A percentile compares a stretch with the other conserved stretches of the same genome.
Evolutionary conservation across 2,888 invertebrate genomes (phyloP).

Genomic region (Nomada flava): DNA sequence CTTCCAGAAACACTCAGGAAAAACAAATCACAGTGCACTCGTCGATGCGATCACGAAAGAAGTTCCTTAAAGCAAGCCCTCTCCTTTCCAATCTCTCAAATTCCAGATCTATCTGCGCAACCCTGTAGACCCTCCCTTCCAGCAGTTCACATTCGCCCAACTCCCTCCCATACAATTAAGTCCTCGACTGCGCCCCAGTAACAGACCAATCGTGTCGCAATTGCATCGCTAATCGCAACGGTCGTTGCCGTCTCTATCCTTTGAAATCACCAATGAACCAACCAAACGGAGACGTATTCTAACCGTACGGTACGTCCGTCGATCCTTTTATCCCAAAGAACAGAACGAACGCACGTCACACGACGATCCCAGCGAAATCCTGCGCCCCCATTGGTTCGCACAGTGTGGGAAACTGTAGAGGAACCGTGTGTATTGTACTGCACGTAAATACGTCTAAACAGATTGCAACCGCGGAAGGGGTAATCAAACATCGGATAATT

Average conservation of each 20-base stretch:
- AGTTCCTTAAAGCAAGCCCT: not conserved
- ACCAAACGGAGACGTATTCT: not conserved
- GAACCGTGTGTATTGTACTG: conserved; percentile 1
- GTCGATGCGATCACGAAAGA: not conserved
- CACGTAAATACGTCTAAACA: conserved; percentile 62
- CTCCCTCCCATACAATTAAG: conserved; percentile 14
- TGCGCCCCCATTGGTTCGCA: not conserved
- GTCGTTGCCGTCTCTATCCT: too few species aligned
- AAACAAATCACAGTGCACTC: not conserved
- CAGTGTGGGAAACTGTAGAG: not conserved
- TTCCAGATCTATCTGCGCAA: not conserved
- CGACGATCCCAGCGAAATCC: not conserved
- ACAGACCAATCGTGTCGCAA: not conserved
- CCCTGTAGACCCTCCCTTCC: not conserved
- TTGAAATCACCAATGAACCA: not conserved
- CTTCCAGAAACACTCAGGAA: too few species aligned
- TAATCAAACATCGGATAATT: conserved; percentile 76
- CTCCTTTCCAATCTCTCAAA: not conserved
- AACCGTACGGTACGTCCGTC: not conserved
- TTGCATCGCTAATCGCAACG: not conserved
- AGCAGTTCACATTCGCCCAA: not conserved
- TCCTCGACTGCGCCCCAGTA: not conserved
- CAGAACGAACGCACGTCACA: conserved; percentile 1
- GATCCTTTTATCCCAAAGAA: conserved; percentile 14
- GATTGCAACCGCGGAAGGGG: conserved; percentile 64